Evolutionary conservation across 1,140 invertebrate species (phyloP).

Genomic region (Bombus picipes): DNA sequence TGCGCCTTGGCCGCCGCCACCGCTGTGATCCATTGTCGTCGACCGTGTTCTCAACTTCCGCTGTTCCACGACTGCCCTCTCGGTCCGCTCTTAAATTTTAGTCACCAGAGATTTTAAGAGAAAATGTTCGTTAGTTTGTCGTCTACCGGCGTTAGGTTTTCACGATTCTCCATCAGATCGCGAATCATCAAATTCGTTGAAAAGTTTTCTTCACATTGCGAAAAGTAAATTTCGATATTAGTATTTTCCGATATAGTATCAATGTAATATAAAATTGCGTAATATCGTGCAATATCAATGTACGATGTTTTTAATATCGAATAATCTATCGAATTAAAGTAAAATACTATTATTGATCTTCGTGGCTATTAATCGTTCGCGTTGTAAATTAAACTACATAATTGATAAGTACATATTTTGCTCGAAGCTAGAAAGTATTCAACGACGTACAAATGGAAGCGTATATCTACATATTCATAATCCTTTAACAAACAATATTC

Average conservation of each 20-base stretch:
- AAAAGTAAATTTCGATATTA: accelerated
- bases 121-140: not conserved
- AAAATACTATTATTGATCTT: too few relatives aligned
- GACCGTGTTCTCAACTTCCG: slow-evolving; percentile 41
- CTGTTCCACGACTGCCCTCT: not conserved
- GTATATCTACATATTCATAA: not conserved
- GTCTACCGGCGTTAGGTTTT: accelerated
- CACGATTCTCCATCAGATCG: not conserved
- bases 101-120: not conserved
- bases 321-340: too few relatives aligned
- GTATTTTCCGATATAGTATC: too few relatives aligned
- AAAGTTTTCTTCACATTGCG: accelerated
- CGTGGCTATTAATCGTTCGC: too few relatives aligned
- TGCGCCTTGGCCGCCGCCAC: slow-evolving; percentile 22
- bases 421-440: not conserved
- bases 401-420: not conserved
- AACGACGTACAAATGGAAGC: not conserved
- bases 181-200: not conserved
- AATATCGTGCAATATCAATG: too few relatives aligned
- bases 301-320: too few relatives aligned
- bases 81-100: not conserved
- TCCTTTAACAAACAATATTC: not conserved
- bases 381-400: not conserved
- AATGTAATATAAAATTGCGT: too few relatives aligned
- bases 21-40: slow-evolving; percentile 34